A percentile compares a stretch with the other conserved stretches of the same genome.
Evolutionary conservation across 2,888 invertebrate species (phyloP).

Genomic region (Pandemis cinnamomeana): DNA sequence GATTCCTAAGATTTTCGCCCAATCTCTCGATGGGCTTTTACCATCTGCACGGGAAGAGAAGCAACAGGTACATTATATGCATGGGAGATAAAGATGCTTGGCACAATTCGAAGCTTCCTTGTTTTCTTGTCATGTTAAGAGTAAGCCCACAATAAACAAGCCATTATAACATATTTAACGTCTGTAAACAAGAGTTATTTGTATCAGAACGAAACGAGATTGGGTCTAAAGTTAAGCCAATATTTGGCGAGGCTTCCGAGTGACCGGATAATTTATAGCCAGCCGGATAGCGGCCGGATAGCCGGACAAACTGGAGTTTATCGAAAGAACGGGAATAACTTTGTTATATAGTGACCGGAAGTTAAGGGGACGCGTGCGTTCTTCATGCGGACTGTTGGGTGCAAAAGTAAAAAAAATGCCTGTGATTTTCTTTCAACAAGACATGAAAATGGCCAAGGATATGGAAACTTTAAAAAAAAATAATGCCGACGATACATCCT

Average conservation of each 20-base stretch:
- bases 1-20: too few relatives aligned
- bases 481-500: too few relatives aligned
- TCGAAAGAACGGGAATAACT: constrained; percentile 84
- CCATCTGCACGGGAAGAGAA: too few relatives aligned
- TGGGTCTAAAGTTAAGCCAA: constrained; percentile 79
- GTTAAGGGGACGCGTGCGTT: constrained; percentile 56
- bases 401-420: constrained; percentile 49
- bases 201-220: constrained; percentile 63
- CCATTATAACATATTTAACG: constrained; percentile 21
- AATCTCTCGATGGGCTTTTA: too few relatives aligned
- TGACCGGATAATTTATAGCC: constrained; percentile 79
- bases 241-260: constrained; percentile 77
- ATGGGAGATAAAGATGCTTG: too few relatives aligned
- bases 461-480: too few relatives aligned
- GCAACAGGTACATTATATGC: too few relatives aligned
- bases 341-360: constrained; percentile 85
- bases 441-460: too few relatives aligned
- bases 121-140: neutral
- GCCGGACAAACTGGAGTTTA: constrained; percentile 82
- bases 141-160: neutral
- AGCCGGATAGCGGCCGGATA: constrained; percentile 34
- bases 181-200: constrained; percentile 58
- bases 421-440: neutral
- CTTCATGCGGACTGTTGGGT: constrained; percentile 51
- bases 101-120: too few relatives aligned